These are phyloP conservation scores for Hylaeus anthracinus DNA, from an alignment of 1,140 invertebrate genomes.

Conservation along the genomic window DNA sequence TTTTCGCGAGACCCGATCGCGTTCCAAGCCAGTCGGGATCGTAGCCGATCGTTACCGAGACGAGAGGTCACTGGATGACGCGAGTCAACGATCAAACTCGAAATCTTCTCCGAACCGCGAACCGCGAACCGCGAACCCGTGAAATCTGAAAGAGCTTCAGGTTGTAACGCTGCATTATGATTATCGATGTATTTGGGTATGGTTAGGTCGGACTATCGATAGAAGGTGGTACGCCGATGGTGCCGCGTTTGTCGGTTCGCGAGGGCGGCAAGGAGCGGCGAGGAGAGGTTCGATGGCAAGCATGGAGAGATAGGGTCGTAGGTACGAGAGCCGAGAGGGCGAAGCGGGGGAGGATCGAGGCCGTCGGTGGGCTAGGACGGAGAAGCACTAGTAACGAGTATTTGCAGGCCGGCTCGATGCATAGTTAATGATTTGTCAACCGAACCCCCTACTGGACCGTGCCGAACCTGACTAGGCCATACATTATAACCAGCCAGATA, in stretches of 20 bases:
- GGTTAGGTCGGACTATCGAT: conserved; percentile 44
- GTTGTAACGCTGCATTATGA: conserved; percentile 70
- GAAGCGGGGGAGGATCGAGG: conserved; percentile 50
- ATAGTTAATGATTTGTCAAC: conserved; percentile 82
- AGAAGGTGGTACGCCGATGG: conserved; percentile 48
- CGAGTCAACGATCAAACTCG: background rate
- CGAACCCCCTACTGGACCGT: conserved; percentile 69
- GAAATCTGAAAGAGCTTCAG: background rate
- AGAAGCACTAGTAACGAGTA: conserved; percentile 80
- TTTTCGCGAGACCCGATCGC: conserved; percentile 64
- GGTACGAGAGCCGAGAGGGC: conserved; percentile 21
- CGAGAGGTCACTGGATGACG: conserved; percentile 16
- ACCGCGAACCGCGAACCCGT: background rate
- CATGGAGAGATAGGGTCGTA: conserved; percentile 23
- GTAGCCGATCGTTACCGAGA: conserved; percentile 71
- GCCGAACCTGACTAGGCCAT: conserved; percentile 76
- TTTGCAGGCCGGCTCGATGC: conserved; percentile 81
- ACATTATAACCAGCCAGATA: conserved; percentile 77
- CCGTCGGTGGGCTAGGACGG: conserved; percentile 59
- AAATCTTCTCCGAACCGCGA: too few relatives aligned
- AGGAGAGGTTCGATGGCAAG: conserved; percentile 16
- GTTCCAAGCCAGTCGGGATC: conserved; percentile 48
- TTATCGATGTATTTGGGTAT: conserved; percentile 67
- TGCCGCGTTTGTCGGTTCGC: conserved; percentile 48
- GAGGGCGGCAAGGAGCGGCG: conserved; percentile 25